Percentiles rank a stretch among this genome's conserved stretches.
phyloP scores from a whole-genome alignment of 2,888 invertebrate species.

The Melanostoma mellinum region DNA sequence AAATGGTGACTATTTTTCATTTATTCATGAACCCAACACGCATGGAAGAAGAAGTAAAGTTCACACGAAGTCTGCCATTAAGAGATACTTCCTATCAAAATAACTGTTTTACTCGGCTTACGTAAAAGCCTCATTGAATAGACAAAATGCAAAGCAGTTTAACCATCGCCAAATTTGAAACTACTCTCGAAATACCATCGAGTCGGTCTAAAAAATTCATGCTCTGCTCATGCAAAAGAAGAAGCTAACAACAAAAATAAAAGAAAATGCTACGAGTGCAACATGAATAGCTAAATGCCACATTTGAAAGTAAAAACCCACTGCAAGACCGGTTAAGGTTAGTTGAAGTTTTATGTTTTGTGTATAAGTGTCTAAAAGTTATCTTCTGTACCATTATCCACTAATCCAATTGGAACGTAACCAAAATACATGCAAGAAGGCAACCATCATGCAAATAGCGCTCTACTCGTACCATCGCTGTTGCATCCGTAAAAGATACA shows the following conservation, averaged over 20 bases:
- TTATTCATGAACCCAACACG: no score
- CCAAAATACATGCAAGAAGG: slow-evolving; percentile 48
- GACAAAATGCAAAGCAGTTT: slow-evolving; percentile 14
- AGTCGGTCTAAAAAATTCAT: background rate
- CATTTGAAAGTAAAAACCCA: slow-evolving; percentile 74
- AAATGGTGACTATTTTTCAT: no score
- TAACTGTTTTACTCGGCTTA: background rate
- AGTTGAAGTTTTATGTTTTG: slow-evolving; percentile 48
- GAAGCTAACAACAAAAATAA: slow-evolving; percentile 6
- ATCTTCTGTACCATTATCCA: slow-evolving; percentile 70
- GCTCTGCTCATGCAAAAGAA: background rate
- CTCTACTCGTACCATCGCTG: background rate
- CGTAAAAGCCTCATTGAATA: slow-evolving; percentile 10
- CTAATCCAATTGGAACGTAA: slow-evolving; percentile 71
- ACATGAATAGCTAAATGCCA: slow-evolving; percentile 69
- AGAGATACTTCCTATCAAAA: background rate
- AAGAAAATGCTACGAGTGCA: slow-evolving; percentile 13
- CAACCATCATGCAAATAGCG: slow-evolving; percentile 46
- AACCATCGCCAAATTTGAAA: slow-evolving; percentile 15
- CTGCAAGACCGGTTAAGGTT: slow-evolving; percentile 67
- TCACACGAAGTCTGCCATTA: background rate
- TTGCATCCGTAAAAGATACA: slow-evolving; percentile 18
- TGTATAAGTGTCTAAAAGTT: slow-evolving; percentile 33
- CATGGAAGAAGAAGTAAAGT: background rate
- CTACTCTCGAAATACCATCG: slow-evolving; percentile 4